These are phyloP conservation scores for Oncorhynchus clarkii DNA, from an alignment of 2,113 vertebrate genomes.

Conservation along the genomic window DNA sequence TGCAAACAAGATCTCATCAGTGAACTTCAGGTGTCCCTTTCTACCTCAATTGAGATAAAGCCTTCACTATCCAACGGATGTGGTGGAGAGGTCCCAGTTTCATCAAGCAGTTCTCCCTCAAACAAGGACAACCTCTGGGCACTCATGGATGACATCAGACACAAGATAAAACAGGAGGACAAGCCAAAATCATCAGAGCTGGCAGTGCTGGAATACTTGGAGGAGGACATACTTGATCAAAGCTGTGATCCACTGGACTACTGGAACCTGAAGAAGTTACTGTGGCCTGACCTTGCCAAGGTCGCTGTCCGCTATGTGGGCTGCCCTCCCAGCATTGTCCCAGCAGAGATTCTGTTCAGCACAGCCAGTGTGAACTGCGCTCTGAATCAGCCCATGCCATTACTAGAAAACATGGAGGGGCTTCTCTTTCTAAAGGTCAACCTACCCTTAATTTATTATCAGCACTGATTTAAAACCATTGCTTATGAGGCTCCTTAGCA, in stretches of 20 bases:
- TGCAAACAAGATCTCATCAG: constrained; percentile 91
- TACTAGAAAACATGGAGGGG: constrained; percentile 92
- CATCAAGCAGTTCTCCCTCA: constrained; percentile 65
- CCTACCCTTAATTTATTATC: constrained; percentile 96
- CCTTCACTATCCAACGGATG: constrained; percentile 79
- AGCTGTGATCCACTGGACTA: constrained; percentile 95
- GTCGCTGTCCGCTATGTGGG: constrained; percentile 92
- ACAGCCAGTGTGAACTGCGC: constrained; percentile 83
- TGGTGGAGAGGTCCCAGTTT: constrained; percentile 61
- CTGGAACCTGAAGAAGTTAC: constrained; percentile 92
- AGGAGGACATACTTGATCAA: constrained; percentile 97
- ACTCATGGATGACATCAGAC: constrained; percentile 86
- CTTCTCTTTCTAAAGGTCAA: constrained; percentile 97
- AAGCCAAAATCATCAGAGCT: constrained; percentile 84
- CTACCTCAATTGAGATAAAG: constrained; percentile 83
- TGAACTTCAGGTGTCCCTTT: constrained; percentile 86
- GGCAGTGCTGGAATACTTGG: constrained; percentile 89
- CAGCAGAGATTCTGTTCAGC: constrained; percentile 91
- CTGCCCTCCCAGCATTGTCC: constrained; percentile 92
- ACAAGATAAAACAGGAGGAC: constrained; percentile 80
- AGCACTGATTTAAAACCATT: constrained; percentile 81
- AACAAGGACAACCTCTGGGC: constrained; percentile 89
- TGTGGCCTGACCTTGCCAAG: constrained; percentile 91
- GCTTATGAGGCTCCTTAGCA: constrained; percentile 59
- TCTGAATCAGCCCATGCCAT: constrained; percentile 85